phyloP scores from a whole-genome alignment of 2,113 vertebrate species.

The Nanorana parkeri region DNA sequence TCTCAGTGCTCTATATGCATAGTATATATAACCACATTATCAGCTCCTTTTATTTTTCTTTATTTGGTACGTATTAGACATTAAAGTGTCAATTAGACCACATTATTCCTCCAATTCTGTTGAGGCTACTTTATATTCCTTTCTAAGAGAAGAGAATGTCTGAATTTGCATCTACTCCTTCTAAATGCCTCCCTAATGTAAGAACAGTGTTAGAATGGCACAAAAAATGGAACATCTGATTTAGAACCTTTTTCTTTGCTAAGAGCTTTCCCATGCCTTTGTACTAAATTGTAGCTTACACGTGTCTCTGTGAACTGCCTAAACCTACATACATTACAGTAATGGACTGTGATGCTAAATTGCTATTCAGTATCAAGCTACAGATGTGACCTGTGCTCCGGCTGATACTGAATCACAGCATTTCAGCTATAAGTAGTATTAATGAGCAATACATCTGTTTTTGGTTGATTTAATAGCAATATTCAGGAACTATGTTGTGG shows the following conservation, averaged over 20 bases:
- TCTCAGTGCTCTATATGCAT: not conserved
- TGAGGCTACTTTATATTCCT: conserved; percentile 4
- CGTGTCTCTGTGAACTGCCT: conserved; percentile 1
- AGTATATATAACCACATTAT: not conserved
- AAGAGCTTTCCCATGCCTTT: conserved; percentile 33
- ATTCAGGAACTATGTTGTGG: conserved; percentile 19
- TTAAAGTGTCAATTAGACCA: not conserved
- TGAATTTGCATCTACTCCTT: conserved; percentile 28
- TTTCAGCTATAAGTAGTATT: conserved; percentile 30
- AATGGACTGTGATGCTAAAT: conserved; percentile 41
- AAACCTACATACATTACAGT: conserved; percentile 30
- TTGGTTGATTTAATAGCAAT: conserved; percentile 28
- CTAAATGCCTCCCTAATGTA: conserved; percentile 31
- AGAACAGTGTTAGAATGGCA: conserved; percentile 1
- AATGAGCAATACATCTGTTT: conserved; percentile 31
- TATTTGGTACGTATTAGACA: not conserved
- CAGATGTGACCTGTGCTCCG: conserved; percentile 26
- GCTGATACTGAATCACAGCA: conserved; percentile 14
- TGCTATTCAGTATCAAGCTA: conserved; percentile 16
- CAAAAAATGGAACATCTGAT: not conserved
- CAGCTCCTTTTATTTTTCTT: not conserved
- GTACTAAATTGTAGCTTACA: conserved; percentile 29
- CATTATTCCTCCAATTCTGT: not conserved
- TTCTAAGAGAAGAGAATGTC: not conserved
- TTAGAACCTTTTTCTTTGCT: conserved; percentile 17